These are phyloP conservation scores for Sapayoa aenigma DNA, from an alignment of 2,113 vertebrate genomes.

Conservation along the genomic window DNA sequence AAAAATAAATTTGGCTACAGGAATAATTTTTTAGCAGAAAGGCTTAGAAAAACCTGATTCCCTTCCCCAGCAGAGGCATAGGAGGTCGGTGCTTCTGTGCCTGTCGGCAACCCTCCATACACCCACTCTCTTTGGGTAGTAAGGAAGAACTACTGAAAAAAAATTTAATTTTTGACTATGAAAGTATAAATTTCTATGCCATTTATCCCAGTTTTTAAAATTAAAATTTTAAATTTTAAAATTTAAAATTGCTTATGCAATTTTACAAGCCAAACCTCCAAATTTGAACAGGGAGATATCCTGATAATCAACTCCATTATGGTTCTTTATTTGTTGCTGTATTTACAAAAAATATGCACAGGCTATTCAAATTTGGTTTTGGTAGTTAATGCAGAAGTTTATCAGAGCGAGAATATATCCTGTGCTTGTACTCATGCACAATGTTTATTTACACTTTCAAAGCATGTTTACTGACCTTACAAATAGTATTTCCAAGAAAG, in stretches of 20 bases:
- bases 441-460: slow-evolving; percentile 33
- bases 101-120: neutral
- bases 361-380: neutral
- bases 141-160: neutral
- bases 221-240: too few relatives aligned
- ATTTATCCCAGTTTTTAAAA: neutral
- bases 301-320: neutral
- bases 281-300: neutral
- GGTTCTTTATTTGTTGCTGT: neutral
- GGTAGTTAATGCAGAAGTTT: neutral
- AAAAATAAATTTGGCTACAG: neutral
- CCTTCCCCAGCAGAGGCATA: neutral
- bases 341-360: neutral
- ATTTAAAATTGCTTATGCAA: neutral
- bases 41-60: neutral
- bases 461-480: slow-evolving; percentile 21
- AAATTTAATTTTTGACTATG: neutral
- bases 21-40: neutral
- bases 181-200: neutral
- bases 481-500: slow-evolving; percentile 24
- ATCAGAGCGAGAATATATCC: neutral
- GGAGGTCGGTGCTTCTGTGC: neutral
- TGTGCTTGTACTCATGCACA: neutral
- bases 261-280: neutral
- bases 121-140: neutral